Evolutionary conservation across 2,113 vertebrate genomes (phyloP).

Genomic region (Oryctolagus cuniculus): DNA sequence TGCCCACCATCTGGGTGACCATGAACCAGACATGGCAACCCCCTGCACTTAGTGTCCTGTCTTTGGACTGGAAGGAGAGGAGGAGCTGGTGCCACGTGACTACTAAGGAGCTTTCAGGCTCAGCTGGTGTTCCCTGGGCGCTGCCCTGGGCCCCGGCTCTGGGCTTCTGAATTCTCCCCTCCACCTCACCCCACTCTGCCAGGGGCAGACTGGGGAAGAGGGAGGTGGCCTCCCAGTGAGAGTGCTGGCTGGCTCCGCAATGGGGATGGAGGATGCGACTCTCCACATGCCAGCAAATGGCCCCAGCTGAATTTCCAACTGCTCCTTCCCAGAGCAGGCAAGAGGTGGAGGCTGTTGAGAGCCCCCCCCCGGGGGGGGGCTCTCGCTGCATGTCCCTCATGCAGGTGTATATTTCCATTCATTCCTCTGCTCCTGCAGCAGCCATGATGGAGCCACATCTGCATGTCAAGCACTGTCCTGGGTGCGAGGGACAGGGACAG

Average conservation of each 20-base stretch:
- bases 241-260: accelerated
- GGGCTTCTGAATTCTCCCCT: not conserved
- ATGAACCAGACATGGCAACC: not conserved
- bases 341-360: not conserved
- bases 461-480: accelerated
- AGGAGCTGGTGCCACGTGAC: not conserved
- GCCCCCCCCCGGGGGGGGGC: too few relatives aligned
- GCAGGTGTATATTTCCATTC: not conserved
- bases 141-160: not conserved
- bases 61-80: not conserved
- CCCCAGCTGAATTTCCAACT: not conserved
- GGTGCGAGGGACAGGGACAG: not conserved
- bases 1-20: not conserved
- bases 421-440: not conserved
- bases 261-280: not conserved
- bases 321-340: not conserved
- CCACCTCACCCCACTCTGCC: not conserved
- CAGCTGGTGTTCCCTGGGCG: not conserved
- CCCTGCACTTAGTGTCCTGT: not conserved
- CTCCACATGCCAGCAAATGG: not conserved
- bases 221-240: not conserved
- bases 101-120: not conserved
- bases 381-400: too few relatives aligned
- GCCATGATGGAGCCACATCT: not conserved
- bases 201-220: not conserved